Evolutionary conservation across 2,797 vertebrate genomes (phyloP), one percentile per base, ranked within the genome.

Genomic region (Monodelphis domestica): DNA sequence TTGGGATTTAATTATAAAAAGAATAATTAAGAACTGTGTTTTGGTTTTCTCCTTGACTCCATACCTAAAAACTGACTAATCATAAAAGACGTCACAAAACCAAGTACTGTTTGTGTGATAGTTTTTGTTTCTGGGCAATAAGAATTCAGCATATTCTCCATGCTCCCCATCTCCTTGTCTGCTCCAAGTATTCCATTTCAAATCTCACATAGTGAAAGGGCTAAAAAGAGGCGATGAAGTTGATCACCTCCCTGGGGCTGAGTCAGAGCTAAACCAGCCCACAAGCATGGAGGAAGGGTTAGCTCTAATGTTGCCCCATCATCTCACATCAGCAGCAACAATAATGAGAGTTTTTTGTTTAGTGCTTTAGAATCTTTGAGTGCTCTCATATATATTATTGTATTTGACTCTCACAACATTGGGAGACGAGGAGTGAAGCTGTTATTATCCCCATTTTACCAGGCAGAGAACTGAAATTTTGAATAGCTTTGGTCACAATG

Each of bases 1-100:
- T 96, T 97, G 92, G n/a, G 0, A 21, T 95, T 95, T 89, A 54
- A 88, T 90, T 91, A 45, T 90, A 91, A 96, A 88, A 53, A 29
- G 93, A 93, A 96, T 78, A 45, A 78, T 78, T 24, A 78, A 45
- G 21, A 78, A 78, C 45, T 38, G 6, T 78, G n/a, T 45, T 45
- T 78, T 24, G n/a, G 78, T 57, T 45, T 45, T 78, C 45, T 38
- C 63, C 38, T 90, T 92, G 70, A 57, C 54, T 90, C 87, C 5
- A 53, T 51, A 53, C 53, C 87, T 94, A 89, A 95, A 95, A 91
- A 90, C 90, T 52, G 54, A 89, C 53, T 94, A 95, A 95, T n/a
- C 78, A 90, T 52, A 78, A 91, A 96, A 94, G 26, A 57, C 51
- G 92, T 54, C 11, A 28, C 24, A 59, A 29, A 91, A n/a, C 30